A percentile compares a stretch with the other conserved stretches of the same genome.
phyloP scores from a whole-genome alignment of 2,113 vertebrate species.

The Ceyx margarethae region DNA sequence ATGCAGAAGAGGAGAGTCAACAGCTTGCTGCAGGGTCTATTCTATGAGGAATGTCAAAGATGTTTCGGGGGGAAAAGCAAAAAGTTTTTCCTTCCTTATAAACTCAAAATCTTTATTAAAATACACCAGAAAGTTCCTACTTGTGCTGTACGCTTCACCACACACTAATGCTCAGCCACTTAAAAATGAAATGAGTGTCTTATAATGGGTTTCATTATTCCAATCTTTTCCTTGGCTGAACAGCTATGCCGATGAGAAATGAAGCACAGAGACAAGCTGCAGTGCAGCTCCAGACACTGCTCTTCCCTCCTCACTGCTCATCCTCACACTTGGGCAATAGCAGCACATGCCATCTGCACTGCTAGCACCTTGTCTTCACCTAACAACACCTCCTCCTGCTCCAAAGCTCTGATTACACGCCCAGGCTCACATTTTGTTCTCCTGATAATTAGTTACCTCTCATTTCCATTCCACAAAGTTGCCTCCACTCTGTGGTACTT shows the following conservation, averaged over 20 bases:
- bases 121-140: not conserved
- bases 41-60: not conserved
- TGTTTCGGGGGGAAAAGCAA: not conserved
- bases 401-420: not conserved
- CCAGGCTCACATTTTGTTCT: not conserved
- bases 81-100: not conserved
- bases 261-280: not conserved
- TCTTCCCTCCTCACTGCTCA: not conserved
- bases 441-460: not conserved
- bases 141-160: not conserved
- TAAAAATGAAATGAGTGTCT: not conserved
- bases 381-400: not conserved
- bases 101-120: not conserved
- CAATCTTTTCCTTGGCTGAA: not conserved
- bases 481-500: not conserved
- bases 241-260: not conserved
- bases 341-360: not conserved
- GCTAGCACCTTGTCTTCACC: not conserved
- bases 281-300: not conserved
- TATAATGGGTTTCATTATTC: not conserved
- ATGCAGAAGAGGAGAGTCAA: not conserved
- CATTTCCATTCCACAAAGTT: not conserved
- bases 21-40: not conserved
- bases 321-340: rapidly evolving
- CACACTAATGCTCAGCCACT: not conserved